These are phyloP conservation scores for Drosophila neocordata DNA, from an alignment of 1,140 invertebrate genomes.

Conservation along the genomic window DNA sequence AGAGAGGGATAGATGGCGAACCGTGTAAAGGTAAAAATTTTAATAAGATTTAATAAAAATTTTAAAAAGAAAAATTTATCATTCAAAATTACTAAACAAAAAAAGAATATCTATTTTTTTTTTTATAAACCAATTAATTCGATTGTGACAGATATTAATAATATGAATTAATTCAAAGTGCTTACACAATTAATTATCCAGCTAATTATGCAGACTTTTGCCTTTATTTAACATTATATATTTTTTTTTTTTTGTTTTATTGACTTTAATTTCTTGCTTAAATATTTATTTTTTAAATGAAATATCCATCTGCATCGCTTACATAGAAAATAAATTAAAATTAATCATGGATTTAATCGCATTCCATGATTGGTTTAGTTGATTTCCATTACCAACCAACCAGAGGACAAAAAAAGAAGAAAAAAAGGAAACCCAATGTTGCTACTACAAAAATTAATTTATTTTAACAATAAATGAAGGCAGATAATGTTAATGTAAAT, in stretches of 20 bases:
- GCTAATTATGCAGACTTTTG: conserved; percentile 39
- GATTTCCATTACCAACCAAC: conserved; percentile 6
- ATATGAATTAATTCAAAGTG: conserved; percentile 28
- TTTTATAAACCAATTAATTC: conserved; percentile 13
- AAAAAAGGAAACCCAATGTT: not conserved
- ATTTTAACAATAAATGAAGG: conserved; percentile 66
- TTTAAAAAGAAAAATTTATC: conserved; percentile 14
- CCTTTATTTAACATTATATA: not conserved
- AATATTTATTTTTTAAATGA: conserved; percentile 38
- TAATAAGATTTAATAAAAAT: conserved; percentile 26
- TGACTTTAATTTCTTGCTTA: conserved; percentile 49
- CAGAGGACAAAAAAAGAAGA: not conserved
- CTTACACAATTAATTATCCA: conserved; percentile 51
- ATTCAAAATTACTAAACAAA: conserved; percentile 2
- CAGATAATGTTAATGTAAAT: conserved; percentile 68
- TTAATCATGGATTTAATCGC: conserved; percentile 76
- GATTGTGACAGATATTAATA: not conserved
- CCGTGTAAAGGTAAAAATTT: not conserved
- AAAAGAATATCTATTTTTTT: conserved; percentile 14
- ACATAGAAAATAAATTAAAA: conserved; percentile 65
- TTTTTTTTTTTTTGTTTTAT: conserved; percentile 19
- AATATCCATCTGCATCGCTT: conserved; percentile 44
- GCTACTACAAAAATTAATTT: conserved; percentile 67
- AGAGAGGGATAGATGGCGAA: not conserved
- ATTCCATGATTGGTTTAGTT: conserved; percentile 47